A percentile compares a stretch with the other conserved stretches of the same genome.
Evolutionary conservation across 2,113 vertebrate genomes (phyloP).

Genomic region (Diphyllodes magnificus): DNA sequence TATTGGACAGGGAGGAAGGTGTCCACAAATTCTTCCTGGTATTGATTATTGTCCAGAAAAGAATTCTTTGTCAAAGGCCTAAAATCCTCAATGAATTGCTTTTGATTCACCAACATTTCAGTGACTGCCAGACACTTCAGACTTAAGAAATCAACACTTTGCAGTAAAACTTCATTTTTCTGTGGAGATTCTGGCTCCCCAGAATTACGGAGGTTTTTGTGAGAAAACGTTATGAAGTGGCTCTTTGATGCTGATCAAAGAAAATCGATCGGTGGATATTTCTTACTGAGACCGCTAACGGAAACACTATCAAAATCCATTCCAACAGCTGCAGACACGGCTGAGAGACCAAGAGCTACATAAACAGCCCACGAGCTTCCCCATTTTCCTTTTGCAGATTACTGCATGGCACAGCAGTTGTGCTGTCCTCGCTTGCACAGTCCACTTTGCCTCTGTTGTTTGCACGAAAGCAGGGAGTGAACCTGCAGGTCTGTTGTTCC

Average conservation of each 20-base stretch:
- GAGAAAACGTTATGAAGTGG: background rate
- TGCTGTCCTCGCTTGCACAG: background rate
- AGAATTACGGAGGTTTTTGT: background rate
- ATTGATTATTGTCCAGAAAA: background rate
- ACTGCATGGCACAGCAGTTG: background rate
- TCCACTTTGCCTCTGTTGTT: background rate
- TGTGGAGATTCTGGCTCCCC: background rate
- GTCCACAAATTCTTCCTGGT: background rate
- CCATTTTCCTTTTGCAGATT: background rate
- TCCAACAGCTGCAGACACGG: background rate
- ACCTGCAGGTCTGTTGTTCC: background rate
- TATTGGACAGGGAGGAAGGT: background rate
- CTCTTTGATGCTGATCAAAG: background rate
- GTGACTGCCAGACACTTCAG: background rate
- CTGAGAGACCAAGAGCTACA: background rate
- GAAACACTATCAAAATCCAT: background rate
- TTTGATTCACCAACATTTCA: background rate
- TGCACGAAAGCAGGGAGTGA: background rate
- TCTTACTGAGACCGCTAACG: background rate
- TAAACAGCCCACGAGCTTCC: background rate
- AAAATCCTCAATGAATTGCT: background rate
- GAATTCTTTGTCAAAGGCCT: background rate
- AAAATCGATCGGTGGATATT: accelerated
- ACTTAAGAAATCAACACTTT: background rate
- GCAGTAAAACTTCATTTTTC: background rate